Percentiles rank a stretch among this genome's conserved stretches.
phyloP scores from a whole-genome alignment of 2,888 invertebrate species.

The Callyntrura sp. region DNA sequence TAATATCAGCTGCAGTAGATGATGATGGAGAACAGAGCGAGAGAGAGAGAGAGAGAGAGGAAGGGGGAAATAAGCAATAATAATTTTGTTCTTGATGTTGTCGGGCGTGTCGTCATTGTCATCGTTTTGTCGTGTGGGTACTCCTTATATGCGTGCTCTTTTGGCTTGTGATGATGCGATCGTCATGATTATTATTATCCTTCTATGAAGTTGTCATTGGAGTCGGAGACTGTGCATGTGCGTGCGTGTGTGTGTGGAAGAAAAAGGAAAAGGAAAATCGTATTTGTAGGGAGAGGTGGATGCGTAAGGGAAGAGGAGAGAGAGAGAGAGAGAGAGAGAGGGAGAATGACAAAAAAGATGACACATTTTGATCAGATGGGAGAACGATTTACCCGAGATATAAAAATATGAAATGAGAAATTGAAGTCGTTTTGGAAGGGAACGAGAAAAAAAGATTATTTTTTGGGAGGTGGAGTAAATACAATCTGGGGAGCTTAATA shows the following conservation, averaged over 20 bases:
- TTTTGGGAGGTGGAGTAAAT: slow-evolving; percentile 26
- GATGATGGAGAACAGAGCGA: not conserved
- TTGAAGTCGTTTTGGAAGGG: not conserved
- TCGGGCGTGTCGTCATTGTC: slow-evolving; percentile 57
- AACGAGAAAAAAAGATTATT: slow-evolving; percentile 15
- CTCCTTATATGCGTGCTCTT: slow-evolving; percentile 25
- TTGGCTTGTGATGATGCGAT: slow-evolving; percentile 36
- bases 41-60: slow-evolving; percentile 42
- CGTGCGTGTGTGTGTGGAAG: not conserved
- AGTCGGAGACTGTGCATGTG: no score
- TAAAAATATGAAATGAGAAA: slow-evolving; percentile 15
- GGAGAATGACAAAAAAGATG: slow-evolving; percentile 53
- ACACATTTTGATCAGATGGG: slow-evolving; percentile 69
- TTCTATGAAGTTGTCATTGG: slow-evolving; percentile 1
- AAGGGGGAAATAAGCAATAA: slow-evolving; percentile 54
- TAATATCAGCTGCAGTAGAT: slow-evolving; percentile 1
- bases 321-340: not conserved
- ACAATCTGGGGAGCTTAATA: not conserved
- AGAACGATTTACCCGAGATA: slow-evolving; percentile 37
- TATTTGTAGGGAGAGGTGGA: not conserved
- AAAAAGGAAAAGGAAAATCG: not conserved
- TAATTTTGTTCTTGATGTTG: slow-evolving; percentile 60
- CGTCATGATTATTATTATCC: not conserved
- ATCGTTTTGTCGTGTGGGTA: not conserved
- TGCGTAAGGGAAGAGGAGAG: not conserved